Evolutionary conservation across 30 jellyfish, hydroid and myxozoan genomes (phyloP).

Genomic region (Aurelia sp.): DNA sequence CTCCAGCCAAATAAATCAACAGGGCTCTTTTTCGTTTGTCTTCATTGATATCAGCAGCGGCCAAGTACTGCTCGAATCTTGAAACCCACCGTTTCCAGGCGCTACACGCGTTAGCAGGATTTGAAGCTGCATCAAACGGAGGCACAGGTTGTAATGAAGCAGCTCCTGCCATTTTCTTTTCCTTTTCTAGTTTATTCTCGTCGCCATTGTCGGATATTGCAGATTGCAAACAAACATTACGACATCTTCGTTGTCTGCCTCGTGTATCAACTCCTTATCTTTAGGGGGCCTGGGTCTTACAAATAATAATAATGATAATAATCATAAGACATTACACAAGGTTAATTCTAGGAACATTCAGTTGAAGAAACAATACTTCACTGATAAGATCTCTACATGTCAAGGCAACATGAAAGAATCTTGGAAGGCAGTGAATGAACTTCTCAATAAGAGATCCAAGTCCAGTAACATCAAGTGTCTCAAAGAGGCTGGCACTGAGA

Average conservation of each 20-base stretch:
- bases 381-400: no score
- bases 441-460: no score
- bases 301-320: neutral
- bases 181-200: neutral
- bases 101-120: neutral
- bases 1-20: conserved; percentile 33
- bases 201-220: neutral
- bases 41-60: conserved; percentile 39
- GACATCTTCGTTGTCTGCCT: no score
- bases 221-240: no score
- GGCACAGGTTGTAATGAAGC: conserved; percentile 12
- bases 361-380: no score
- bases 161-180: conserved; percentile 9
- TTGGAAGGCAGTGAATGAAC: no score
- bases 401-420: no score
- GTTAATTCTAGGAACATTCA: no score
- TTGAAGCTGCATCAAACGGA: conserved; percentile 14
- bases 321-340: neutral
- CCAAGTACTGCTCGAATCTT: conserved; percentile 43
- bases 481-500: no score
- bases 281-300: conserved; percentile 3
- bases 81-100: conserved; percentile 48
- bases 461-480: no score
- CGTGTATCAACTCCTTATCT: neutral
- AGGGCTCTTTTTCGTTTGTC: conserved; percentile 36